A percentile compares a stretch with the other conserved stretches of the same genome.
Evolutionary conservation across 2,797 vertebrate genomes (phyloP).

Genomic region (Gobionotothen gibberifrons): DNA sequence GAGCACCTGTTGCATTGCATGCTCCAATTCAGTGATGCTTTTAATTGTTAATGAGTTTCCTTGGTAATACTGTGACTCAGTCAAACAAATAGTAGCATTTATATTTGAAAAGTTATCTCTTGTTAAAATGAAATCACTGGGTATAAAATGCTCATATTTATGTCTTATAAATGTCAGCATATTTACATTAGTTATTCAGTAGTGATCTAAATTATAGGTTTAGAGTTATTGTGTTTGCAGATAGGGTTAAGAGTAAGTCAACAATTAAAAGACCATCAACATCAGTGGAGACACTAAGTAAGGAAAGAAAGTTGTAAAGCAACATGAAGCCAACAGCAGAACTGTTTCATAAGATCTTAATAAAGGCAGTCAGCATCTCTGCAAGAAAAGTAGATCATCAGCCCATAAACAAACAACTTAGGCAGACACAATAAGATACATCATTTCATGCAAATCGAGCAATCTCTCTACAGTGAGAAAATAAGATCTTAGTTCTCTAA

Average conservation of each 20-base stretch:
- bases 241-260: neutral
- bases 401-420: neutral
- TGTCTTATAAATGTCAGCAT: neutral
- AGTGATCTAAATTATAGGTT: neutral
- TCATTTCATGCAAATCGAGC: slow-evolving; percentile 15
- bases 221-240: neutral
- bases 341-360: neutral
- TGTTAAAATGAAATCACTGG: slow-evolving; percentile 41
- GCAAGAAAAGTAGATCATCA: neutral
- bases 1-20: slow-evolving; percentile 89
- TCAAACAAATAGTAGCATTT: neutral
- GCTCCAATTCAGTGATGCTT: slow-evolving; percentile 74
- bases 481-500: neutral
- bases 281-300: neutral
- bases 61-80: slow-evolving; percentile 17
- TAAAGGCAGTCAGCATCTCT: neutral
- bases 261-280: neutral
- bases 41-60: slow-evolving; percentile 89
- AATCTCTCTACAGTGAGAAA: slow-evolving; percentile 8
- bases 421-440: neutral
- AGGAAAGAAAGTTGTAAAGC: neutral
- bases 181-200: neutral
- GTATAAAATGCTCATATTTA: neutral
- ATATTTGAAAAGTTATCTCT: neutral
- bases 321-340: neutral